Base-by-base conservation (phyloP, 1,140 invertebrate genomes). In the Agraylea sexmaculata region DNA sequence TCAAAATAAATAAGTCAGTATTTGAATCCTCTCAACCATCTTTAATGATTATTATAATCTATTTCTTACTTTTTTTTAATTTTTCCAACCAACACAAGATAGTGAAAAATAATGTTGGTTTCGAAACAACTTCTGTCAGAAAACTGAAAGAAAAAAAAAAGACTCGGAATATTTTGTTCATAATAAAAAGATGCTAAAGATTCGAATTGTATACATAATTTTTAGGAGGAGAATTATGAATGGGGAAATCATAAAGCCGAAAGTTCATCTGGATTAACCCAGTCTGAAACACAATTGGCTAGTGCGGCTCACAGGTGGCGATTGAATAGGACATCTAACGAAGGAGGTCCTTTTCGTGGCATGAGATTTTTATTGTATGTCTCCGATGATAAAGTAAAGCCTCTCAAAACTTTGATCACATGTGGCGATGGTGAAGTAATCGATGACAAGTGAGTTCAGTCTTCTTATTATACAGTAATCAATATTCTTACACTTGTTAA, bases 201-300 rank as follows among this genome's bases (percentile, higher is more conserved):
- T n/a, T n/a, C n/a, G n/a, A n/a, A n/a, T n/a, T n/a, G n/a, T n/a
- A 27, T 16, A 25, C 18, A 44, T 32, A 7, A 18, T 38, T 46
- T 43, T 15, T 50, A 88, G 77, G 85, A 91, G 55, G 77, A 83
- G 49, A 62, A 73, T 4, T 85, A 68, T 58, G 83, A 86, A 56
- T 84, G 78, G 73, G 82, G 81, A 1, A 85, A 83, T 56, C 74
- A 77, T 0, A 56, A 61, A 42, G 71, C 74, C 11, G 49, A 57
- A 11, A 55, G 58, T 17, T 56, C 71, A 1, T 72, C 76, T 0
- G 55, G 0, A 43, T 69, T 20, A 47, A 36, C 2, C 10, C 51
- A 63, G 23, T 58, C 58, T 0, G 76, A 75, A 49, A 61, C 57
- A 25, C 49, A 58, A 8, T 52, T 66, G 3, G 72, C 73, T 1